Percentiles rank a stretch among this genome's conserved stretches.
Evolutionary conservation across 2,888 invertebrate species (phyloP).

Genomic region (Doris montereyensis): DNA sequence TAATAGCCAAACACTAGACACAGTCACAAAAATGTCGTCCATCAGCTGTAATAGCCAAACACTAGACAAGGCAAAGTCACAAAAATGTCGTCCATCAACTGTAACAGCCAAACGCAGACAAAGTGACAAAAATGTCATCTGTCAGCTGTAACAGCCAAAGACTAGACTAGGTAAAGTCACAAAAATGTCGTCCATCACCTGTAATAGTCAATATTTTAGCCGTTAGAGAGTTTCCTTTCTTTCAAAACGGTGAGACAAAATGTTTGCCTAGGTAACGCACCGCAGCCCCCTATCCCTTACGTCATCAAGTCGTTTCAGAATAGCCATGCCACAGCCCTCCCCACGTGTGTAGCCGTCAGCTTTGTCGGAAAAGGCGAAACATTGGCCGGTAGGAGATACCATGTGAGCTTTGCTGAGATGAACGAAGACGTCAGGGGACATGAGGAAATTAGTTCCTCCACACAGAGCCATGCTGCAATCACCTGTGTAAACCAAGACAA

Average conservation of each 20-base stretch:
- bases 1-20: too few relatives aligned
- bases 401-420: constrained; percentile 54
- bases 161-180: too few relatives aligned
- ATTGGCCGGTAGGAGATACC: constrained; percentile 54
- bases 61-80: too few relatives aligned
- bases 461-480: constrained; percentile 53
- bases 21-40: too few relatives aligned
- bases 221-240: too few relatives aligned
- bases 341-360: constrained; percentile 58
- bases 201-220: background rate
- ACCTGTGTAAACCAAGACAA: constrained; percentile 42
- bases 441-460: constrained; percentile 59
- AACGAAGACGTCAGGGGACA: constrained; percentile 52
- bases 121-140: too few relatives aligned
- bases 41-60: too few relatives aligned
- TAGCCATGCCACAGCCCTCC: constrained; percentile 57
- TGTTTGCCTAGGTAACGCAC: background rate
- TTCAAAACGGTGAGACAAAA: background rate
- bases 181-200: background rate
- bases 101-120: too few relatives aligned
- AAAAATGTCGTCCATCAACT: too few relatives aligned
- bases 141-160: too few relatives aligned
- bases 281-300: constrained; percentile 42
- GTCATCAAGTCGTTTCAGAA: constrained; percentile 50
- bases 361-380: constrained; percentile 51